Conservation (phyloP, 23 tunicate genomes). For the Phallusia fumigata region DNA sequence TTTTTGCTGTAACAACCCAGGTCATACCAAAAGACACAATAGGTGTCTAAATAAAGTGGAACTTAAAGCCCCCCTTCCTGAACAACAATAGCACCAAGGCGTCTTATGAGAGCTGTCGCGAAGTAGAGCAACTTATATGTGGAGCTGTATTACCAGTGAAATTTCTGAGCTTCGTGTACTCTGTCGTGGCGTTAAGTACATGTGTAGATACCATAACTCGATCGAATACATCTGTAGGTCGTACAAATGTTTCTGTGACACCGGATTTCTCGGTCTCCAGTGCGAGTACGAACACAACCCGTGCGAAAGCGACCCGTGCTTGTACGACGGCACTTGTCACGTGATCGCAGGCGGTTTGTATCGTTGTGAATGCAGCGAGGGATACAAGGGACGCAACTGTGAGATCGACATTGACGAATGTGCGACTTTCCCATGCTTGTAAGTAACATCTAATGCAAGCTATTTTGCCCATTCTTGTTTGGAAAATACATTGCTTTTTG, state of each 20-base stretch:
- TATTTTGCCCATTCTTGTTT: not conserved
- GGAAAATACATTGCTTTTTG: too few relatives aligned
- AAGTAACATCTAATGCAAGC: slow-evolving; percentile 9
- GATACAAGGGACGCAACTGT: slow-evolving; percentile 67
- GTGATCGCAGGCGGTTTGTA: slow-evolving; percentile 19
- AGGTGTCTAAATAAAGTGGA: too few relatives aligned
- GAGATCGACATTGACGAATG: slow-evolving; percentile 79
- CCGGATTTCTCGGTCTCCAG: slow-evolving; percentile 35
- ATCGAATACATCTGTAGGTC: slow-evolving; percentile 26
- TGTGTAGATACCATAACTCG: too few relatives aligned
- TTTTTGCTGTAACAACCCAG: too few relatives aligned
- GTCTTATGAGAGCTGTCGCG: too few relatives aligned
- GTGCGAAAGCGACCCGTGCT: slow-evolving; percentile 44
- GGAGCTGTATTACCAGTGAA: too few relatives aligned
- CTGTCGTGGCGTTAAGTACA: too few relatives aligned
- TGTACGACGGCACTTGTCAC: slow-evolving; percentile 33
- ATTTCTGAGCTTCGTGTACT: too few relatives aligned
- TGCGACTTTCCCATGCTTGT: slow-evolving; percentile 44
- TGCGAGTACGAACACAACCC: slow-evolving; percentile 48
- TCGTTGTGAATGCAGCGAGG: slow-evolving; percentile 38
- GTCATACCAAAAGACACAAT: too few relatives aligned
- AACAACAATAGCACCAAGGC: too few relatives aligned
- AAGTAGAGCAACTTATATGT: too few relatives aligned
- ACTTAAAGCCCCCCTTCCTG: too few relatives aligned
- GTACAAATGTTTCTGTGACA: slow-evolving; percentile 48